Conservation (phyloP, 1,140 invertebrate genomes). For the Drosophila serrata region DNA sequence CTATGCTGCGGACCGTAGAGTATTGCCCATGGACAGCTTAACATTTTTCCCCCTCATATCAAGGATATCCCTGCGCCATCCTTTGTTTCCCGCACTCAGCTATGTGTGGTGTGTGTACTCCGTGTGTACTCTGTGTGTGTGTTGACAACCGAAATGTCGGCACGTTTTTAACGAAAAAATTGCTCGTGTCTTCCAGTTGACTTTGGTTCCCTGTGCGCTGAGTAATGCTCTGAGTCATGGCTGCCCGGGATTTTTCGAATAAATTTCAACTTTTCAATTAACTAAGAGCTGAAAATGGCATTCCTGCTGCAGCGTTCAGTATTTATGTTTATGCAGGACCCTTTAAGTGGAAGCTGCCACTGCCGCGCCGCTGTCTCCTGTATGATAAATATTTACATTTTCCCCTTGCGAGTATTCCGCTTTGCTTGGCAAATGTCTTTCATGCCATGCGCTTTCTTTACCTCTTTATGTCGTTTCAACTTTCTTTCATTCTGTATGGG, state of each 20-base stretch:
- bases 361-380: constrained; percentile 55
- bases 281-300: constrained; percentile 77
- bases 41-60: constrained; percentile 31
- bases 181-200: constrained; percentile 31
- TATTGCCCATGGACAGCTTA: constrained; percentile 59
- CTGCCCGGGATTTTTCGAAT: constrained; percentile 64
- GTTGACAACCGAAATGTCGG: constrained; percentile 81
- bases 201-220: constrained; percentile 23
- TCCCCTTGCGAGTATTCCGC: constrained; percentile 21
- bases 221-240: constrained; percentile 40
- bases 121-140: constrained; percentile 51
- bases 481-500: constrained; percentile 38
- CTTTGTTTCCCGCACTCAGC: constrained; percentile 4
- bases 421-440: constrained; percentile 76
- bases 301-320: constrained; percentile 32
- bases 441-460: constrained; percentile 54
- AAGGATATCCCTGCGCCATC: constrained; percentile 7
- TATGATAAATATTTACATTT: constrained; percentile 82
- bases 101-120: constrained; percentile 20
- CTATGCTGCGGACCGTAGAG: constrained; percentile 46
- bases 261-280: constrained; percentile 81
- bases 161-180: constrained; percentile 74
- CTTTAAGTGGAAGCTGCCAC: constrained; percentile 53
- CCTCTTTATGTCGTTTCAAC: constrained; percentile 31
- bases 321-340: constrained; percentile 36